Conservation (phyloP, 2,113 vertebrate species). For the Alosa alosa region DNA sequence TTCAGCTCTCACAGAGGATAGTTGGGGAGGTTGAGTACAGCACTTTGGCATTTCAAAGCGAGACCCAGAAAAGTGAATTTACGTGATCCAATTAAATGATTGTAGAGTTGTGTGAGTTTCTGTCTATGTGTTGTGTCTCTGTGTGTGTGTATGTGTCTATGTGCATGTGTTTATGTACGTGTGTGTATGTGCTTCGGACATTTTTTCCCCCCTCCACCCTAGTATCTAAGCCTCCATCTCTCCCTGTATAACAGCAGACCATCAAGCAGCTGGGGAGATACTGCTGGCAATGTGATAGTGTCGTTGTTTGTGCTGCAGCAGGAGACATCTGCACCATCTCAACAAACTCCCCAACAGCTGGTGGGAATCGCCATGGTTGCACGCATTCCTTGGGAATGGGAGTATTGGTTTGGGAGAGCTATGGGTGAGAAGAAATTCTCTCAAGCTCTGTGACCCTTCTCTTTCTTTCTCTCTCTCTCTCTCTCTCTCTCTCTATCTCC, state of each 20-base stretch:
- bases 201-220: background rate
- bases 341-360: constrained; percentile 63
- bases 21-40: background rate
- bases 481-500: constrained; percentile 32
- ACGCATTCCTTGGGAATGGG: constrained; percentile 80
- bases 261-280: constrained; percentile 33
- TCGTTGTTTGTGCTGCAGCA: constrained; percentile 40
- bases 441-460: constrained; percentile 65
- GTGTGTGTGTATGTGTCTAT: background rate
- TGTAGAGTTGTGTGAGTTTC: background rate
- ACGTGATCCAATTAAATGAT: constrained; percentile 13
- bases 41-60: background rate
- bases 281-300: constrained; percentile 25
- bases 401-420: constrained; percentile 71
- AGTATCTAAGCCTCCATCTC: background rate
- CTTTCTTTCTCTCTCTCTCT: constrained; percentile 20
- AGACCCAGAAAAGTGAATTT: constrained; percentile 12
- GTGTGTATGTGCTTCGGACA: background rate
- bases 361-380: constrained; percentile 75
- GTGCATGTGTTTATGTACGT: background rate
- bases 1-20: background rate
- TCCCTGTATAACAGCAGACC: background rate
- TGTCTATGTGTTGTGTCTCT: background rate
- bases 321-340: constrained; percentile 51
- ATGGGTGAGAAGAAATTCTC: constrained; percentile 64